Percentiles rank a stretch among this genome's conserved stretches.
phyloP scores from a whole-genome alignment of 2,113 vertebrate genomes.

The Colistium nudipinnis region DNA sequence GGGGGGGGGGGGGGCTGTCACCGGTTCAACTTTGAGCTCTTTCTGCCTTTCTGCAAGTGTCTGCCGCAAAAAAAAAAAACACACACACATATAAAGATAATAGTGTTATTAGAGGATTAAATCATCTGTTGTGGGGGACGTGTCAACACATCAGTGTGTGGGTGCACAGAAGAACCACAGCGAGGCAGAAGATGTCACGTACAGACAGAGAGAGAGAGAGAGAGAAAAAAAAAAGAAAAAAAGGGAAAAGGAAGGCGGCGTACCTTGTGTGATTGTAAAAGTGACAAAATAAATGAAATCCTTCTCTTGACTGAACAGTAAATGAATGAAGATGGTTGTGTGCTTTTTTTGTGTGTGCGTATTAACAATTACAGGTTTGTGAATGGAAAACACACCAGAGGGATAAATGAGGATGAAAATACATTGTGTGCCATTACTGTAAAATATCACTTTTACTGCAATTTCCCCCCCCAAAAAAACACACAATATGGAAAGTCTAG shows the following conservation, averaged over 20 bases:
- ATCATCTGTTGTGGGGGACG: slow-evolving; percentile 61
- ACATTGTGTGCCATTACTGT: background rate
- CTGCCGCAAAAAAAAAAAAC: slow-evolving; percentile 17
- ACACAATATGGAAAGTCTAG: background rate
- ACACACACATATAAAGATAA: slow-evolving; percentile 55
- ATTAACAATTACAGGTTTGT: background rate
- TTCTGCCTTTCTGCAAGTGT: slow-evolving; percentile 52
- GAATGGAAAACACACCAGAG: background rate
- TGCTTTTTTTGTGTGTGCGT: too few species aligned
- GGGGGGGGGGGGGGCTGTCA: slow-evolving; percentile 59
- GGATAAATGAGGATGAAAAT: background rate
- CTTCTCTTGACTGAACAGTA: background rate
- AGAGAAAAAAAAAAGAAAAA: slow-evolving; percentile 1
- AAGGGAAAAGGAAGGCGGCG: slow-evolving; percentile 13
- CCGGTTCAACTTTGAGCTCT: slow-evolving; percentile 60
- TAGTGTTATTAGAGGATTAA: slow-evolving; percentile 72
- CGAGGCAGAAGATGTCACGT: slow-evolving; percentile 35
- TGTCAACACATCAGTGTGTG: slow-evolving; percentile 57
- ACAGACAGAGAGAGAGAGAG: background rate
- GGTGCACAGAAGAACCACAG: slow-evolving; percentile 40
- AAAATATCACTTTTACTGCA: background rate
- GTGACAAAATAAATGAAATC: slow-evolving; percentile 7
- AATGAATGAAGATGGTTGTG: background rate
- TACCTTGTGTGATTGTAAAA: background rate
- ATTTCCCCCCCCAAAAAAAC: too few species aligned